Conservation (phyloP, 2,113 vertebrate species). For the Neomonachus schauinslandi region DNA sequence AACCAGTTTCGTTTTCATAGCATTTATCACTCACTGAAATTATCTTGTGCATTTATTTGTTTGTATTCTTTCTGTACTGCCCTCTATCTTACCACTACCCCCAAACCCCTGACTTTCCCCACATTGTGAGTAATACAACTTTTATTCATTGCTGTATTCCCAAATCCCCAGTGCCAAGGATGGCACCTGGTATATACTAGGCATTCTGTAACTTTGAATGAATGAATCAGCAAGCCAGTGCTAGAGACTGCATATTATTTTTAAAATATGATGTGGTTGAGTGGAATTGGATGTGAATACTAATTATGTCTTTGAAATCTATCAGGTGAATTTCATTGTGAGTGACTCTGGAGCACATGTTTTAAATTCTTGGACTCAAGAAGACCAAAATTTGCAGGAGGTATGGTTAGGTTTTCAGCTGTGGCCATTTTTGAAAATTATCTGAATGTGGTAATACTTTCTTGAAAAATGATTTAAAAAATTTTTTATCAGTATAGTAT, state of each 20-base stretch:
- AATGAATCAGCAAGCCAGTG: neutral
- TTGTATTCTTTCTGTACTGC: neutral
- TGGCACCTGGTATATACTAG: neutral
- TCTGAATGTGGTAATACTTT: constrained; percentile 36
- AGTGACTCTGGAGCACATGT: constrained; percentile 98
- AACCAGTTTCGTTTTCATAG: neutral
- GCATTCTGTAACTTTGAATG: neutral
- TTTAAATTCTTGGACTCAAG: constrained; percentile 97
- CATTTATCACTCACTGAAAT: neutral
- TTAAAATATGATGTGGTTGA: neutral
- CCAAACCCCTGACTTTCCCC: neutral
- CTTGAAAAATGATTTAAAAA: neutral
- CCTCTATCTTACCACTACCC: neutral
- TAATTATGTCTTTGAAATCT: constrained; percentile 71
- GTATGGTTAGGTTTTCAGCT: constrained; percentile 83
- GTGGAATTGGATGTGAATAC: constrained; percentile 7
- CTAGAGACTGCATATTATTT: neutral
- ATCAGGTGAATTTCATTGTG: constrained; percentile 97
- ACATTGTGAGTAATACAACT: neutral
- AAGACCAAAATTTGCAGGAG: constrained; percentile 97
- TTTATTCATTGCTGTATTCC: neutral
- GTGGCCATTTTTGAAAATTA: constrained; percentile 44
- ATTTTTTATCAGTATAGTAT: neutral
- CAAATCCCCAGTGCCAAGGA: neutral
- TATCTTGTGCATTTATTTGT: neutral